Base-by-base conservation (phyloP, 2,113 vertebrate species). In the Gobius niger region DNA sequence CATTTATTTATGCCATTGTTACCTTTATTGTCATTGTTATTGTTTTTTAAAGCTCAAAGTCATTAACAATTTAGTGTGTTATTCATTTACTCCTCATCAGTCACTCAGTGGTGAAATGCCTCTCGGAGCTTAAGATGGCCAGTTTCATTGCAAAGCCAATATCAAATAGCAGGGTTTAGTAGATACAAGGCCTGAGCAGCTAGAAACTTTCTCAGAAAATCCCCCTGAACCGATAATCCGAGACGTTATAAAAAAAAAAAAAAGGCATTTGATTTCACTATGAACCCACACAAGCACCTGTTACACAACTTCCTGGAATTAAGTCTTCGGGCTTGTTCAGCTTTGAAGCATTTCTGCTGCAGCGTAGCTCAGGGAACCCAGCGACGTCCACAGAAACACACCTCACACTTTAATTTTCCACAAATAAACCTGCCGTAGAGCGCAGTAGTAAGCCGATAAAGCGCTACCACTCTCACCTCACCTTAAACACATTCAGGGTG, bases 291-390 rank as follows among this genome's bases (percentile, higher is more conserved):
- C 13, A 34, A 65, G 40, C 51, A 74, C 16, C 57, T 63, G 68
- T 83, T 79, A 63, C 8, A 5, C 57, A 86, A 86, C 73, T 82
- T 81, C 80, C 66, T 68, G 73, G 77, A 81, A 85, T 81, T 83
- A 71, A 68, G 52, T 56, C 72, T 47, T 65, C 60, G 52, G 49
- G n/a, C 47, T 63, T 53, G 67, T 34, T 50, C 41, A 19, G 34
- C 24, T 5, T 65, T n/a, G 46, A 64, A 51, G 7, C 44, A 46
- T 34, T 34, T 57, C 54, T 40, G 54, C 61, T 47, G 0, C 72
- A 57, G 72, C 64, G 70, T 68, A 73, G 44, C 56, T 63, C 18
- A 24, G 16, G 47, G 62, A 71, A 69, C 50, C 53, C 42, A 52
- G 7, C 42, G 44, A 69, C 65, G 72, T 67, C 49, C 62, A 70